Conservation (phyloP, 2,113 vertebrate genomes). For the cat (Felis catus) region F.catus_Fca126_mat1.0 CM031414.1:140301001-140301500, state of each 20-base stretch:
- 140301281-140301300: neutral
- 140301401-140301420: neutral
- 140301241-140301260: neutral
- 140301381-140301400: neutral
- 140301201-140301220: neutral
- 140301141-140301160: too few relatives aligned
- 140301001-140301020: too few relatives aligned
- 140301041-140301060: too few relatives aligned
- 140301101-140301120: too few relatives aligned
- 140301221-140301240: too few relatives aligned
- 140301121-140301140: too few relatives aligned
- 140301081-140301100: too few relatives aligned
- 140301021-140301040: too few relatives aligned
- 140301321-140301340: too few relatives aligned
- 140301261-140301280: neutral
- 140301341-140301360: neutral
- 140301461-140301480: neutral
- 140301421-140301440: neutral
- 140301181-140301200: too few relatives aligned
- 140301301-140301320: neutral
- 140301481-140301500: neutral
- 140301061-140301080: too few relatives aligned
- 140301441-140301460: neutral
- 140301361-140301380: neutral
- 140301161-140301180: too few relatives aligned